Evolutionary conservation across 2,113 vertebrate species (phyloP).

Genomic region (Gymnocephalus cernua): DNA sequence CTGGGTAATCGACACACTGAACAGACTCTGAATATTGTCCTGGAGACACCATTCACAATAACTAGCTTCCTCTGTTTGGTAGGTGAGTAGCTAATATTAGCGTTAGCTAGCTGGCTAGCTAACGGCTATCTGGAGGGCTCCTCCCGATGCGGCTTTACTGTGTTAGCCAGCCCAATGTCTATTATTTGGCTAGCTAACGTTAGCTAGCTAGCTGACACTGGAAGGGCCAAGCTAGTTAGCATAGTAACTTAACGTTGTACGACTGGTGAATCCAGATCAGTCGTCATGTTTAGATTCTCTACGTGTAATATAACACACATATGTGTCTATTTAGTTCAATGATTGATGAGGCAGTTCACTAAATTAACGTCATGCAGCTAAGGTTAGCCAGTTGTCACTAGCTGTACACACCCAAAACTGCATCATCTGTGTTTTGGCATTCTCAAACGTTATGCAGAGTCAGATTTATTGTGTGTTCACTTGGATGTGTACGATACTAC

Average conservation of each 20-base stretch:
- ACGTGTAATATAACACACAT: background rate
- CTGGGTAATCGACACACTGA: conserved; percentile 27
- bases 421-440: conserved; percentile 48
- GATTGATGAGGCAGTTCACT: background rate
- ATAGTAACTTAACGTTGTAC: background rate
- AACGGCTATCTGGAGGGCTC: conserved; percentile 60
- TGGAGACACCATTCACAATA: conserved; percentile 10
- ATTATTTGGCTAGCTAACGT: conserved; percentile 48
- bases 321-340: background rate
- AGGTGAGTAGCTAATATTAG: conserved; percentile 58
- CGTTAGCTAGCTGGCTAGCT: conserved; percentile 43
- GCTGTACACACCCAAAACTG: conserved; percentile 80
- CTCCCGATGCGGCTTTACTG: conserved; percentile 58
- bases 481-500: background rate
- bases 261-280: background rate
- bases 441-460: conserved; percentile 5
- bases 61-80: conserved; percentile 23
- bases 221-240: conserved; percentile 52
- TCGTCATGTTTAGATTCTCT: background rate
- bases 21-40: conserved; percentile 18
- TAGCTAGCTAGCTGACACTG: conserved; percentile 47
- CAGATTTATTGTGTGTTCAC: rapidly evolving
- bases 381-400: conserved; percentile 69
- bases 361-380: conserved; percentile 53
- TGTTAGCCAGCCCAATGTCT: conserved; percentile 38